Conservation (phyloP, 1,140 invertebrate species). For the Physella acuta region DNA sequence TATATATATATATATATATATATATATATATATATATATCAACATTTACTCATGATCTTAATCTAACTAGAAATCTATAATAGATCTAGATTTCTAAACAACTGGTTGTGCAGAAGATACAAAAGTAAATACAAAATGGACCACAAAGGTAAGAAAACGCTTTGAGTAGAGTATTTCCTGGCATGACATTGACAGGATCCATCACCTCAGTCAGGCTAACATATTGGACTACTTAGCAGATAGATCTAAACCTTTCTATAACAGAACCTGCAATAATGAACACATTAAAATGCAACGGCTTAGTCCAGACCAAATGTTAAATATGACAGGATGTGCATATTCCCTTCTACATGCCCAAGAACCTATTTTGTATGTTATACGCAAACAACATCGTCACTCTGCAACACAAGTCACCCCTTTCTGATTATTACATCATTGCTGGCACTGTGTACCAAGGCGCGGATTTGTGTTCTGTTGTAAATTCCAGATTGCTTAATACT, state of each 20-base stretch:
- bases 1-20: too few species aligned
- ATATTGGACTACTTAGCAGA: slow-evolving; percentile 97
- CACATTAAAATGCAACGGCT: slow-evolving; percentile 93
- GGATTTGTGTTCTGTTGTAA: slow-evolving; percentile 89
- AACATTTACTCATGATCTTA: too few species aligned
- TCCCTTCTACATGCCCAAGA: slow-evolving; percentile 93
- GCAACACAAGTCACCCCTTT: slow-evolving; percentile 80
- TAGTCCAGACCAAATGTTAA: slow-evolving; percentile 82
- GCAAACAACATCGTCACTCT: slow-evolving; percentile 91
- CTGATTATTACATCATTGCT: slow-evolving; percentile 97
- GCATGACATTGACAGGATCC: slow-evolving; percentile 93
- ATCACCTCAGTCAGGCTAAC: slow-evolving; percentile 83
- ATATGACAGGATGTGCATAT: slow-evolving; percentile 95
- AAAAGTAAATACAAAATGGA: too few species aligned
- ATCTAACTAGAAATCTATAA: too few species aligned
- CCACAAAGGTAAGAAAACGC: too few species aligned
- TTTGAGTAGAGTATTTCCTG: slow-evolving; percentile 81
- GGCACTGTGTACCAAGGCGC: slow-evolving; percentile 96
- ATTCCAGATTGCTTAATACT: slow-evolving; percentile 91
- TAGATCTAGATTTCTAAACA: too few species aligned
- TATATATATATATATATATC: too few species aligned
- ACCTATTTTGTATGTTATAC: slow-evolving; percentile 94
- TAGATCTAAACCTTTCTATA: slow-evolving; percentile 93
- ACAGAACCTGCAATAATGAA: slow-evolving; percentile 95
- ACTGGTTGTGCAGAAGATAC: too few species aligned